phyloP scores from a whole-genome alignment of 2,888 invertebrate genomes.

The Zootermopsis nevadensis region DNA sequence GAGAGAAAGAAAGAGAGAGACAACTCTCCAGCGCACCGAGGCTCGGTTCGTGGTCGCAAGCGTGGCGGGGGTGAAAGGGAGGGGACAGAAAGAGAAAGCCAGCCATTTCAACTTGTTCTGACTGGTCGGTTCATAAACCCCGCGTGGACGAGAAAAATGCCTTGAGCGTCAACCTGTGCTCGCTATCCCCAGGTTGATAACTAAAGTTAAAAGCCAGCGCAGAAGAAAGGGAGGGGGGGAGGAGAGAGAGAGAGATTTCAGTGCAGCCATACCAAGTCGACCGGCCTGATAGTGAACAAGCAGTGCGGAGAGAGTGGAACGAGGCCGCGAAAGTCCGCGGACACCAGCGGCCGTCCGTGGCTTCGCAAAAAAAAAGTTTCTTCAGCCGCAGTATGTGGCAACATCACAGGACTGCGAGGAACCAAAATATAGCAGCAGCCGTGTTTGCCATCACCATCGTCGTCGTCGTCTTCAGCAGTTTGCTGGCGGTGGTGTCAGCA shows the following conservation, averaged over 20 bases:
- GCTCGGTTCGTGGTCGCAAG: too few relatives aligned
- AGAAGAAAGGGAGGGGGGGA: neutral
- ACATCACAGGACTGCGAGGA: too few relatives aligned
- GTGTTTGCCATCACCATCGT: neutral
- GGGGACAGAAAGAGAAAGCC: slow-evolving; percentile 8
- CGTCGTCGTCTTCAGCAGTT: neutral
- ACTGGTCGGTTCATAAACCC: neutral
- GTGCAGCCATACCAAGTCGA: neutral
- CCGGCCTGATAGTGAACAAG: slow-evolving; percentile 3
- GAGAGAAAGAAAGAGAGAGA: slow-evolving; percentile 5
- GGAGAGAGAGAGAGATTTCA: neutral
- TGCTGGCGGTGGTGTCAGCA: neutral
- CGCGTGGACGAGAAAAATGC: neutral
- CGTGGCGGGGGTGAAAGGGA: neutral
- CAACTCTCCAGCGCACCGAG: neutral
- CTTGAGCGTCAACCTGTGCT: neutral
- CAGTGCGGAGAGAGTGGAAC: neutral
- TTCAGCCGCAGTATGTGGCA: slow-evolving; percentile 30
- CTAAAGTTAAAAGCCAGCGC: slow-evolving; percentile 4
- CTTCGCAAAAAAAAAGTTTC: neutral
- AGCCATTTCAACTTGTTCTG: neutral
- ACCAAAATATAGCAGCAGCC: neutral
- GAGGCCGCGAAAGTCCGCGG: neutral
- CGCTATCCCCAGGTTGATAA: slow-evolving; percentile 10
- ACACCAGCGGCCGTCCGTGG: neutral